Percentiles rank a stretch among this genome's conserved stretches.
Conservation (phyloP, 1,140 invertebrate genomes). For the Zaprionus vittiger region DNA sequence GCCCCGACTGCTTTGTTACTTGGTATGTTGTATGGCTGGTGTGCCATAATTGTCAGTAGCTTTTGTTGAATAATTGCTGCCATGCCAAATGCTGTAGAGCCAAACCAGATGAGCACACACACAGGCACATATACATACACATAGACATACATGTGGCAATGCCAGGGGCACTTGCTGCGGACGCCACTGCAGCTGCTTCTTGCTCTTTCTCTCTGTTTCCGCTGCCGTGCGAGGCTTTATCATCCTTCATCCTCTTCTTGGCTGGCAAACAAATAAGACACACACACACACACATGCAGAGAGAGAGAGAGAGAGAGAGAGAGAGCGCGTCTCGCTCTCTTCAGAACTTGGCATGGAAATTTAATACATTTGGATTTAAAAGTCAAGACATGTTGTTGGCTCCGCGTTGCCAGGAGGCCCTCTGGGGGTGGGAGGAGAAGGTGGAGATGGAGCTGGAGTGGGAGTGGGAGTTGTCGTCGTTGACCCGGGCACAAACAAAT, state of each 20-base stretch:
- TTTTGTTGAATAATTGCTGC: conserved; percentile 81
- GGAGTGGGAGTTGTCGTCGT: conserved; percentile 1
- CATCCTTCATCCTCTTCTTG: conserved; percentile 31
- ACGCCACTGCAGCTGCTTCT: conserved; percentile 11
- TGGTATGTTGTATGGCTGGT: conserved; percentile 65
- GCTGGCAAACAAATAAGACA: conserved; percentile 42
- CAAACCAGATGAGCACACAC: conserved; percentile 49
- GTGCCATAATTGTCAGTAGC: conserved; percentile 81
- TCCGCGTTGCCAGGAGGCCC: conserved; percentile 64
- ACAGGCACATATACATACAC: conserved; percentile 1
- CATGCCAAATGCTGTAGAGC: conserved; percentile 72
- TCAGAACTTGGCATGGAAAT: conserved; percentile 61
- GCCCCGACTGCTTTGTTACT: conserved; percentile 11
- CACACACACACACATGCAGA: too few species aligned
- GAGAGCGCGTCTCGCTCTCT: conserved; percentile 35
- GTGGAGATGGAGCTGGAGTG: neutral
- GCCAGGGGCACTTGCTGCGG: conserved; percentile 44
- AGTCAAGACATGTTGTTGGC: conserved; percentile 75
- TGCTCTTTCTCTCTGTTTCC: neutral
- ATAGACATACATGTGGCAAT: conserved; percentile 20
- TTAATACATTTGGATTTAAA: conserved; percentile 83
- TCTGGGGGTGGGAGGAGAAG: neutral
- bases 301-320: neutral
- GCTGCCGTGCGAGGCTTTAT: conserved; percentile 4
- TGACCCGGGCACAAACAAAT: conserved; percentile 75